These are phyloP conservation scores for Megalopta genalis DNA, from an alignment of 1,140 invertebrate species.

Conservation along the genomic window DNA sequence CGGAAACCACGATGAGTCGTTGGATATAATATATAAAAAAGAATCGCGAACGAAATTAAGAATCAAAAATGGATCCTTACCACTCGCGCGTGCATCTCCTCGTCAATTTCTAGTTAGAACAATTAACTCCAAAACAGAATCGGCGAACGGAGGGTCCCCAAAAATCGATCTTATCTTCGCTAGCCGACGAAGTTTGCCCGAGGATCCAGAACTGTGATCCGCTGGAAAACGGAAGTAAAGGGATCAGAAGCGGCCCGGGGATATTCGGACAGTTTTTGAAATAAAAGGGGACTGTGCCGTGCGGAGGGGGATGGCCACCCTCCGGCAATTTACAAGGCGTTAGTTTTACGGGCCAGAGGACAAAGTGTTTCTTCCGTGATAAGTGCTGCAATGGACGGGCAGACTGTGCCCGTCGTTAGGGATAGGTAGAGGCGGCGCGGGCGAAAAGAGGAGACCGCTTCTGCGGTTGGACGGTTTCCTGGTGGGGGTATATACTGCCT, in stretches of 20 bases:
- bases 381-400: constrained; percentile 58
- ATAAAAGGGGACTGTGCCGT: neutral
- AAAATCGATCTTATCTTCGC: too few relatives aligned
- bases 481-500: constrained; percentile 72
- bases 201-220: too few relatives aligned
- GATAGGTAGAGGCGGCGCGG: constrained; percentile 36
- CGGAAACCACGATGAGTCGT: too few relatives aligned
- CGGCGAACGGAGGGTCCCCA: too few relatives aligned
- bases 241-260: neutral
- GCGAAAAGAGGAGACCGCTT: constrained; percentile 49
- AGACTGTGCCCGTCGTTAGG: constrained; percentile 48
- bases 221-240: too few relatives aligned
- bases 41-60: too few relatives aligned
- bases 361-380: constrained; percentile 69
- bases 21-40: too few relatives aligned
- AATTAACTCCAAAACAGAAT: too few relatives aligned
- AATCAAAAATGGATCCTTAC: too few relatives aligned
- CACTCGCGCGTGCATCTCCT: too few relatives aligned
- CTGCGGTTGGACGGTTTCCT: constrained; percentile 60
- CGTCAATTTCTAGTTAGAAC: too few relatives aligned
- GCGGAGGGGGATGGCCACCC: constrained; percentile 29
- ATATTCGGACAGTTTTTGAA: constrained; percentile 24
- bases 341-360: constrained; percentile 66
- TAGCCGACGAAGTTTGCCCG: too few relatives aligned
- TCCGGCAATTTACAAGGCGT: constrained; percentile 68